A percentile compares a stretch with the other conserved stretches of the same genome.
Conservation (phyloP, 2,113 vertebrate species). For the Mesitornis unicolor region DNA sequence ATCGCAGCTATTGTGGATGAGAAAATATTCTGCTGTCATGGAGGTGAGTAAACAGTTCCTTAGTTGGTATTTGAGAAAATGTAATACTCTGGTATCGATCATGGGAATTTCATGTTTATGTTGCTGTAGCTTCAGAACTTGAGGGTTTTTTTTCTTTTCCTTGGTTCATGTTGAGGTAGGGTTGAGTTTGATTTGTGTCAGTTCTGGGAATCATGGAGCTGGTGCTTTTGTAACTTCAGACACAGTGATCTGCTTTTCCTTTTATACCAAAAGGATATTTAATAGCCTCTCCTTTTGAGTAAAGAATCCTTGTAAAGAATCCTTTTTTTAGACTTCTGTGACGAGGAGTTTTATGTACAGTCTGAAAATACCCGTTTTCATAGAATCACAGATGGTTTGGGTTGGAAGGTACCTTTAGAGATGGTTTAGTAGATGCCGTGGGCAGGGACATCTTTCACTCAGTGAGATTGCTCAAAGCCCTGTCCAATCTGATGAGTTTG, state of each 20-base stretch:
- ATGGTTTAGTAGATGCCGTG: neutral
- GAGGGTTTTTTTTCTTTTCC: neutral
- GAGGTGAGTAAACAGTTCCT: conserved; percentile 77
- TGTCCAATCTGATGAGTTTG: rapidly evolving
- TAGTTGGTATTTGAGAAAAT: neutral
- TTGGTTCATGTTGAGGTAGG: neutral
- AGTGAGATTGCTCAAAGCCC: neutral
- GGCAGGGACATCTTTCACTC: neutral
- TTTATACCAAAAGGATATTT: neutral
- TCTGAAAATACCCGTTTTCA: neutral
- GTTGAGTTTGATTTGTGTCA: neutral
- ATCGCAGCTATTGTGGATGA: conserved; percentile 98
- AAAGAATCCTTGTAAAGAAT: neutral
- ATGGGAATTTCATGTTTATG: neutral
- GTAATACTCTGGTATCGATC: neutral
- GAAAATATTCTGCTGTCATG: conserved; percentile 98
- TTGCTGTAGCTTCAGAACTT: neutral
- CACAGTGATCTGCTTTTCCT: neutral
- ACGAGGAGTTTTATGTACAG: neutral
- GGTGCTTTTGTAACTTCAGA: neutral
- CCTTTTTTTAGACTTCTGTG: neutral
- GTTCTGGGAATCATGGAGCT: neutral
- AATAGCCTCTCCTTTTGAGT: neutral
- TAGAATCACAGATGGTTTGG: neutral
- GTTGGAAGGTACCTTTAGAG: neutral